Base-by-base conservation (phyloP, 2,888 invertebrate species). In the Cheilosia vernalis region DNA sequence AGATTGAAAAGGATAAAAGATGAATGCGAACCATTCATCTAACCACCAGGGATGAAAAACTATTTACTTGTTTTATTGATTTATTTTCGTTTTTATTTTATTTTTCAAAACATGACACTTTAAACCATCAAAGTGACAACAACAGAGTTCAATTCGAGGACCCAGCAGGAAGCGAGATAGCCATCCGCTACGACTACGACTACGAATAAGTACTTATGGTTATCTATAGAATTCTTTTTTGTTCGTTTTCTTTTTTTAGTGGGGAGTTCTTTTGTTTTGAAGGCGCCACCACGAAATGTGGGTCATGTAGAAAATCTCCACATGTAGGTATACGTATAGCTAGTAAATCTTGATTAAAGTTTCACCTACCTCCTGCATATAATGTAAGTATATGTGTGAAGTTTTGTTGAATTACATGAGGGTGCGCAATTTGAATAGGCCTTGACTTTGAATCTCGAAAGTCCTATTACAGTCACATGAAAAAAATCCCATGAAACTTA, bases 111-210 rank as follows among this genome's bases (percentile, higher is more conserved):
- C 47, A 42, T 21, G 9, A 10, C 47, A 80, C 61, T 74, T 55
- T 47, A 80, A 64, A 61, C 67, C 47, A 55, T 61, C 67, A n/a
- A 55, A 60, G 56, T 53, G 73, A 17, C 60, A 60, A 37, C 44
- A 73, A 58, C 42, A 66, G 30, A 63, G 72, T 44, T 40, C 56
- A 60, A 19, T 30, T 53, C 49, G 40, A n/a, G 15, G 37, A 37
- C 30, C 30, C 30, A 30, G 30, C 30, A 30, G 30, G 30, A 30
- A 10, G 5, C 37, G 37, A 2, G 17, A 40, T 40, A 42, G 33
- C 24, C 15, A 49, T 30, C 9, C 19, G 21, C 49, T 47, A 51
- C 21, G 2, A 2, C n/a, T 21, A 21, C 27, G 27, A 27, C 61
- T 30, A 44, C 6, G 47, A 47, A 74, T 9, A 9, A 49, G 24